Base-by-base conservation (phyloP, 2,797 vertebrate genomes). In the Aldrovandia affinis region DNA sequence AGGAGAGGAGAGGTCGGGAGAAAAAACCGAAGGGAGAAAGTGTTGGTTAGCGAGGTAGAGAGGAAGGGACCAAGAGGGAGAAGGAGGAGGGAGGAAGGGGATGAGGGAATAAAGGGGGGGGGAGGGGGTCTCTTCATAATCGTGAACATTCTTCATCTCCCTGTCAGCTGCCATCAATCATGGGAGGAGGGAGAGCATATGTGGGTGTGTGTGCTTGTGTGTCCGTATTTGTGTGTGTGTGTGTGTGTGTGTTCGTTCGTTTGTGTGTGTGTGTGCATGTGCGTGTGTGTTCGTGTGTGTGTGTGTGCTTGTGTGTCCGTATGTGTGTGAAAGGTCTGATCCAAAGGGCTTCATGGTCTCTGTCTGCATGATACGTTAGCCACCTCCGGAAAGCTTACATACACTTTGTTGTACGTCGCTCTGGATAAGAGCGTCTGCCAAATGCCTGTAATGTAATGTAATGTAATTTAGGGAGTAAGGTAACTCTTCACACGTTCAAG, bases 121-220 rank as follows among this genome's bases (percentile, higher is more conserved):
- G 25, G 73, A 20, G 70, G 39, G 25, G 70, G 8, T 7, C 25
- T 28, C 73, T 44, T 39, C 25, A 77, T 77, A 77, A 77, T 44
- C 42, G 20, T 6, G 6, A 77, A 44, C 70, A 75, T 75, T 75
- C n/a, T n/a, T n/a, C 70, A 75, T 75, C 70, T 75, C 68, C 15
- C 42, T 44, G 73, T 77, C 73, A 77, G 73, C 73, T 44, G 70
- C 42, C 73, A 77, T 77, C 20, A 22, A 77, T 77, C 73, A 77
- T 25, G 73, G 47, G 73, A n/a, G 73, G 8, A n/a, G 20, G 70
- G 65, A 10, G 28, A 20, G 3, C 36, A 33, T 73, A 22, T 12
- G 25, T 7, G 20, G 9, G 42, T n/a, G 73, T 47, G 39, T 57
- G 12, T 57, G 55, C 5, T 0, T 20, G 10, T 57, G 55, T 57